phyloP scores from a whole-genome alignment of 1,140 invertebrate genomes.

The Brachionus koreanus region DNA sequence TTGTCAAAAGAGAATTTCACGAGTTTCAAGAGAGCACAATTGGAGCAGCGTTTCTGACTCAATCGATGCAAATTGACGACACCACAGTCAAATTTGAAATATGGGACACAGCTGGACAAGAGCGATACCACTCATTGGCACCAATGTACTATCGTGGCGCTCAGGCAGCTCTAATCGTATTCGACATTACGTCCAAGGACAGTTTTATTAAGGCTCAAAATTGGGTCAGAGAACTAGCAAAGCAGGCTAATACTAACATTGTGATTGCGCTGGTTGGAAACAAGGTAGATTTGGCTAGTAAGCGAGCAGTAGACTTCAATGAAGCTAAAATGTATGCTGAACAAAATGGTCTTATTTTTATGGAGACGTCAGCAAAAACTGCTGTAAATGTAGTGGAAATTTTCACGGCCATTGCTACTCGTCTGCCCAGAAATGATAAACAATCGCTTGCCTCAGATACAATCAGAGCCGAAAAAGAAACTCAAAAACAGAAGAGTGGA shows the following conservation, averaged over 20 bases:
- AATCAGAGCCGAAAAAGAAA: background rate
- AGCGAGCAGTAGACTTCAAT: constrained; percentile 36
- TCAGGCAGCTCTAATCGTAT: constrained; percentile 82
- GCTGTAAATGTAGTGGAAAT: constrained; percentile 46
- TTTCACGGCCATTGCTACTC: constrained; percentile 45
- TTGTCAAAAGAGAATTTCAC: constrained; percentile 47
- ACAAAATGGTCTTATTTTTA: constrained; percentile 45
- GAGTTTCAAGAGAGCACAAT: constrained; percentile 47
- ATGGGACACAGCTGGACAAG: constrained; percentile 89
- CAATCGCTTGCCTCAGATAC: background rate
- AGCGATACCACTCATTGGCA: constrained; percentile 80
- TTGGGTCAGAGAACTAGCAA: constrained; percentile 98
- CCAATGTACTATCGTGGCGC: constrained; percentile 91
- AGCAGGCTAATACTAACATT: constrained; percentile 95
- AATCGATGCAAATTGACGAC: constrained; percentile 55
- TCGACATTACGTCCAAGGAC: constrained; percentile 89
- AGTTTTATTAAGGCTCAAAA: constrained; percentile 97
- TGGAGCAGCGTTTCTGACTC: constrained; percentile 60
- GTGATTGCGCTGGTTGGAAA: constrained; percentile 91
- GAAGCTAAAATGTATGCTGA: constrained; percentile 46
- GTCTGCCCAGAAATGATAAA: constrained; percentile 25
- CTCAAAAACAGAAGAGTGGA: background rate
- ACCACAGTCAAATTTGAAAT: constrained; percentile 59
- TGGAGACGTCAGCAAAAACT: constrained; percentile 47
- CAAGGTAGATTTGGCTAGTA: constrained; percentile 46